phyloP scores from a whole-genome alignment of 2,113 vertebrate species.

The Triplophysa rosa region DNA sequence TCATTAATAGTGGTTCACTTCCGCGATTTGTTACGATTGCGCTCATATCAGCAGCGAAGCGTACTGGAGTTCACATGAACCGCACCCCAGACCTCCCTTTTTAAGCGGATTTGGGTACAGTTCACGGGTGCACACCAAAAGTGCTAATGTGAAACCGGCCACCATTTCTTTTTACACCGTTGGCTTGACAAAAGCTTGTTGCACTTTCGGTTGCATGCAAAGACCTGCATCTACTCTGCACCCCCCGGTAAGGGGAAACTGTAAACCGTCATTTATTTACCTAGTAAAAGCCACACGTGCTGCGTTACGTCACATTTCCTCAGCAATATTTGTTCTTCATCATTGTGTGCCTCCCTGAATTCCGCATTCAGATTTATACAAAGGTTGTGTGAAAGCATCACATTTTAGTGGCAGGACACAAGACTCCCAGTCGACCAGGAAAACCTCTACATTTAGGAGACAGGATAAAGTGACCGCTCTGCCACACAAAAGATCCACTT shows the following conservation, averaged over 20 bases:
- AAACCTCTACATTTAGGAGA: neutral
- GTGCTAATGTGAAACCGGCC: too few species aligned
- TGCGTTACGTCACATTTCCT: neutral
- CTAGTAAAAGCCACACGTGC: neutral
- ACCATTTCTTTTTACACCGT: too few species aligned
- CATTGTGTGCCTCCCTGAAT: slow-evolving; percentile 1
- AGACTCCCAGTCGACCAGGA: slow-evolving; percentile 5
- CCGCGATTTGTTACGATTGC: too few species aligned
- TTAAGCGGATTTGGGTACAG: too few species aligned
- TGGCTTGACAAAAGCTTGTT: neutral
- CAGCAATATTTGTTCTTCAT: neutral
- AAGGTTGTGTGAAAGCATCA: neutral
- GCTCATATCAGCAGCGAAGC: too few species aligned
- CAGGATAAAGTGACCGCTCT: slow-evolving; percentile 16
- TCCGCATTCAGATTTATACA: slow-evolving; percentile 23
- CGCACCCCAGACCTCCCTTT: too few species aligned
- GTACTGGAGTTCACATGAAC: too few species aligned
- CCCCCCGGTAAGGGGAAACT: neutral
- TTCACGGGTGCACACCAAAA: too few species aligned
- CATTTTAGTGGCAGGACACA: neutral
- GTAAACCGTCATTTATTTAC: neutral
- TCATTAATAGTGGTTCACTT: too few species aligned
- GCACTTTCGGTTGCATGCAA: neutral
- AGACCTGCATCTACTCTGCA: neutral
- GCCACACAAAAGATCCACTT: slow-evolving; percentile 34